These are phyloP conservation scores for Pempheris klunzingeri DNA, from an alignment of 2,797 vertebrate species.

Conservation along the genomic window DNA sequence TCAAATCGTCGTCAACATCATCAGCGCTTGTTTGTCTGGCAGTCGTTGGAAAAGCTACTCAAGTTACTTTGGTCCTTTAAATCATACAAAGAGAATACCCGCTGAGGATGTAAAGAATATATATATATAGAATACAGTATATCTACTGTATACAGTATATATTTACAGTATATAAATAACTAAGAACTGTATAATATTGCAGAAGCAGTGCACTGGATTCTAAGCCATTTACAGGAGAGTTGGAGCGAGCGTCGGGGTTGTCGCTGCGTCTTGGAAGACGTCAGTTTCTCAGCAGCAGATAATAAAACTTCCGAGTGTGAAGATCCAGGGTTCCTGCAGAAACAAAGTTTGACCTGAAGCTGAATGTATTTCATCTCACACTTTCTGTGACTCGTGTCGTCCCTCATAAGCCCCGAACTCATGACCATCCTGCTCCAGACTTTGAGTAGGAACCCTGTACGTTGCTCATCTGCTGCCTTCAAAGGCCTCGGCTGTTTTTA, in stretches of 20 bases:
- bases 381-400: constrained; percentile 32
- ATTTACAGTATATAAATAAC: constrained; percentile 47
- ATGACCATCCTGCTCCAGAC: constrained; percentile 14
- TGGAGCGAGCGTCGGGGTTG: constrained; percentile 26
- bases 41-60: constrained; percentile 37
- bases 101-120: constrained; percentile 70
- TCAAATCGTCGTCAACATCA: constrained; percentile 38
- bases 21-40: constrained; percentile 38
- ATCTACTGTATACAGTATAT: too few species aligned
- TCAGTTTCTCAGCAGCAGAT: background rate
- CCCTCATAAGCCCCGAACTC: constrained; percentile 40
- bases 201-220: constrained; percentile 84
- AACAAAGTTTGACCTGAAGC: constrained; percentile 44
- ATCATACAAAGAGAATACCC: constrained; percentile 64
- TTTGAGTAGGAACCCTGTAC: constrained; percentile 33
- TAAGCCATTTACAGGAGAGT: constrained; percentile 82
- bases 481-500: constrained; percentile 22
- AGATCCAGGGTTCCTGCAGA: constrained; percentile 57
- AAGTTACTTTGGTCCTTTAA: constrained; percentile 58
- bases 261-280: constrained; percentile 26
- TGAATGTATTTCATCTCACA: constrained; percentile 75
- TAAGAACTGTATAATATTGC: constrained; percentile 70
- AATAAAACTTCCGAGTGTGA: constrained; percentile 4
- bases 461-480: background rate
- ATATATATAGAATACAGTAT: constrained; percentile 61